Evolutionary conservation across 2,797 vertebrate genomes (phyloP), one percentile per base, ranked within the genome.

Genomic region (Hydrocynus forskahlii): DNA sequence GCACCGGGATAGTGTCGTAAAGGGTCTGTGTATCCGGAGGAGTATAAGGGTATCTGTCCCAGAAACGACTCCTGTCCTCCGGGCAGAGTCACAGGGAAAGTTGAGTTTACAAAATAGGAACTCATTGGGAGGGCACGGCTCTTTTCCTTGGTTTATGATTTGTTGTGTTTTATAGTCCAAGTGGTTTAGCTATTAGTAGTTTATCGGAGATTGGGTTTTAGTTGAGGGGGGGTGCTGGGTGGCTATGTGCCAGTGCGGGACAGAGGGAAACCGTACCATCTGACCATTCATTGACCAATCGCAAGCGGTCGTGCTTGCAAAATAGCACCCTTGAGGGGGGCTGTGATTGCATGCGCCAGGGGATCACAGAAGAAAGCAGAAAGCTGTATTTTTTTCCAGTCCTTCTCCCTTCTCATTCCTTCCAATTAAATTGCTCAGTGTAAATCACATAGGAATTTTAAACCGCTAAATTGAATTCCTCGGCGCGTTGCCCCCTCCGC

Each of bases 141-240:
- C 95, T 96, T 95, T 95, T 94, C 89, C 94, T 94, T 94, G 96
- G 93, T 95, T 97, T 97, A 97, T 97, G 96, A 98, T 98, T 99
- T 98, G 97, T 99, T 97, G 96, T 97, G 97, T 97, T 98, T 98
- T 98, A 97, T 97, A 97, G 96, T 96, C 96, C 96, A 93, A 97
- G 96, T 95, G 96, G 93, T 95, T 95, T 96, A 95, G 96, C 97
- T 97, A 98, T 99, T 97, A 97, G 92, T 92, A 93, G 95, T 96
- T 97, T 97, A 98, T 97, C 97, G 94, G 96, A 97, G 97, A 97
- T 97, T 96, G 96, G 96, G 94, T 95, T 96, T 95, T 95, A 95
- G 95, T 95, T 96, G 96, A 94, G 95, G 95, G 94, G 89, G 84
- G 85, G 87, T 88, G 89, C 84, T 87, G 95, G 96, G 95, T 96